Percentiles rank a stretch among this genome's conserved stretches.
phyloP scores from a whole-genome alignment of 2,888 invertebrate species.

The Allacma fusca region DNA sequence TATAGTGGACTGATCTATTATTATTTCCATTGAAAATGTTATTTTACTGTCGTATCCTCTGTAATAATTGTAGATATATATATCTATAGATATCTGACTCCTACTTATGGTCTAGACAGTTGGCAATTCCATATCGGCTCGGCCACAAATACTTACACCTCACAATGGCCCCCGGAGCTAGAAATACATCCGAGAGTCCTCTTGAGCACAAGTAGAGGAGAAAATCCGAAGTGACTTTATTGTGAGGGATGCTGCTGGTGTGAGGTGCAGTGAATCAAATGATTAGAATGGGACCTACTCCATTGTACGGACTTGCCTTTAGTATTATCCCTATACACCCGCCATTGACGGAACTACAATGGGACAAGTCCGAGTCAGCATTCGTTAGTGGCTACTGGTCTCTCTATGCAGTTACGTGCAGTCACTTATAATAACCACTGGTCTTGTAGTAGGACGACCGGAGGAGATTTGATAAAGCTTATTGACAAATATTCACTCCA shows the following conservation, averaged over 20 bases:
- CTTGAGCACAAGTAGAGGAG: slow-evolving; percentile 9
- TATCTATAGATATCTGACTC: no score
- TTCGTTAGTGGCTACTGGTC: background rate
- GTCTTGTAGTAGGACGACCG: background rate
- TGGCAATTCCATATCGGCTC: no score
- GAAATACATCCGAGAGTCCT: no score
- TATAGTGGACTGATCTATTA: no score
- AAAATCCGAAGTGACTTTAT: slow-evolving; percentile 25
- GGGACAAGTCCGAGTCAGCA: background rate
- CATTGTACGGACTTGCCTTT: background rate
- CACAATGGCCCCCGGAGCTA: no score
- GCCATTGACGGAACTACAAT: background rate
- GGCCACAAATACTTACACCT: no score
- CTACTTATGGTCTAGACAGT: no score
- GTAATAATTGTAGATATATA: no score
- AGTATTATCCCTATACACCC: background rate
- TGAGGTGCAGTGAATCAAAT: slow-evolving; percentile 36
- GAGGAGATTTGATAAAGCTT: background rate
- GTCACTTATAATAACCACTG: background rate
- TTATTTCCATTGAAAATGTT: no score
- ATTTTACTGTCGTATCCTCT: no score
- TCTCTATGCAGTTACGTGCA: background rate
- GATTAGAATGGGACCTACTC: slow-evolving; percentile 14
- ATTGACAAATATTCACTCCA: slow-evolving; percentile 1
- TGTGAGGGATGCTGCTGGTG: slow-evolving; percentile 25